A percentile compares a stretch with the other conserved stretches of the same genome.
These are phyloP conservation scores for Gortyna flavago DNA, from an alignment of 2,888 invertebrate genomes.

Conservation along the genomic window DNA sequence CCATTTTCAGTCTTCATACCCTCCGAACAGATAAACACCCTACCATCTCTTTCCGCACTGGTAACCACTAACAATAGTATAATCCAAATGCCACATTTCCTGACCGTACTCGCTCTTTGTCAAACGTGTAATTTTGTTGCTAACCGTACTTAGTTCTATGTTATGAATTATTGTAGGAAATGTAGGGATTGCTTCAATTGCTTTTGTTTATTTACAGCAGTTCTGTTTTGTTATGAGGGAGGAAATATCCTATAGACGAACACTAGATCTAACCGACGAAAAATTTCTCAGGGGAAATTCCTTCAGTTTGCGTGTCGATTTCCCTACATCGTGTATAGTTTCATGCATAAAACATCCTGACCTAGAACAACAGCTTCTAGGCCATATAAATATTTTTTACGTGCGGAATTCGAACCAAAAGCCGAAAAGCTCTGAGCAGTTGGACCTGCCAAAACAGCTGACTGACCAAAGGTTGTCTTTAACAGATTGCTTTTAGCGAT, in stretches of 20 bases:
- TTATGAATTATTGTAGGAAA: slow-evolving; percentile 1
- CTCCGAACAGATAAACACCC: background rate
- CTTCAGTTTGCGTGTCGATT: background rate
- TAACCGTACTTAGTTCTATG: slow-evolving; percentile 1
- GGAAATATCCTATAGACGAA: background rate
- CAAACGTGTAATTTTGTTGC: slow-evolving; percentile 36
- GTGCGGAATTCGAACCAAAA: background rate
- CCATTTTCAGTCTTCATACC: background rate
- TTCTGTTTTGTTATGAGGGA: background rate
- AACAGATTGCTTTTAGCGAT: no score
- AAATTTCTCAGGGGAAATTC: background rate
- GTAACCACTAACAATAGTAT: slow-evolving; percentile 31
- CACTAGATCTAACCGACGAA: no score
- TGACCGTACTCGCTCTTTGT: slow-evolving; percentile 49
- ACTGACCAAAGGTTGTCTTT: no score
- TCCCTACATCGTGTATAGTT: background rate
- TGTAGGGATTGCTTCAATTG: background rate
- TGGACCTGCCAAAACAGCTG: background rate
- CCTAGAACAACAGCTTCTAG: background rate
- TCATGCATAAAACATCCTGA: background rate
- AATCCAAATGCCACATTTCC: slow-evolving; percentile 37
- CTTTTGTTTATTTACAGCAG: background rate
- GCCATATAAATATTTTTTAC: background rate
- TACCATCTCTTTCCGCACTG: slow-evolving; percentile 10
- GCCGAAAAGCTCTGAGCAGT: no score